phyloP scores from a whole-genome alignment of 2,113 vertebrate species.

The Cichladusa arquata region DNA sequence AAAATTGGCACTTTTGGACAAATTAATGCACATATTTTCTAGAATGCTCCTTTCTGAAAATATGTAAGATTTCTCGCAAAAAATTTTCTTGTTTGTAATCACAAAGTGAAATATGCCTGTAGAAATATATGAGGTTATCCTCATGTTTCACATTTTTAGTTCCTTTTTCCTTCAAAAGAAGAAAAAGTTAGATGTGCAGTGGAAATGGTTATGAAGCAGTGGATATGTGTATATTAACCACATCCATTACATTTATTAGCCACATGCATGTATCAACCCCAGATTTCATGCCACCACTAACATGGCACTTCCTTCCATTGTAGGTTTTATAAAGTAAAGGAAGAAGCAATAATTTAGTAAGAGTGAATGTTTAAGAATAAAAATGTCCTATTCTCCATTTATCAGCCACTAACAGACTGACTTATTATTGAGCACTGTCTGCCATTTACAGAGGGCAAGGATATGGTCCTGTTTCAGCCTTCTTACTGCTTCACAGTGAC shows the following conservation, averaged over 20 bases:
- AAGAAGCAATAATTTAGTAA: background rate
- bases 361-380: background rate
- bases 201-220: background rate
- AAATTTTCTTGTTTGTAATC: background rate
- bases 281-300: background rate
- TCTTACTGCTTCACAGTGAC: background rate
- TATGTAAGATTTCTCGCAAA: background rate
- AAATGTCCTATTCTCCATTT: background rate
- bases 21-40: slow-evolving; percentile 33
- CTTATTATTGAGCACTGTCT: background rate
- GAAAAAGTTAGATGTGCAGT: background rate
- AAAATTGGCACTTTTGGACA: background rate
- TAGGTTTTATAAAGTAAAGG: background rate
- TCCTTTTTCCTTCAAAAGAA: background rate
- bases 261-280: background rate
- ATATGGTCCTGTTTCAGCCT: background rate
- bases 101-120: background rate
- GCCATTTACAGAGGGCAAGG: background rate
- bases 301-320: background rate
- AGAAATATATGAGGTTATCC: background rate
- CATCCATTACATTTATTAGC: background rate
- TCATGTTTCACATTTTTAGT: background rate
- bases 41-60: background rate
- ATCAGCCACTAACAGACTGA: background rate
- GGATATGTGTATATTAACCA: background rate